phyloP scores from a whole-genome alignment of 2,888 invertebrate genomes.

The Eugnorisma glareosa region DNA sequence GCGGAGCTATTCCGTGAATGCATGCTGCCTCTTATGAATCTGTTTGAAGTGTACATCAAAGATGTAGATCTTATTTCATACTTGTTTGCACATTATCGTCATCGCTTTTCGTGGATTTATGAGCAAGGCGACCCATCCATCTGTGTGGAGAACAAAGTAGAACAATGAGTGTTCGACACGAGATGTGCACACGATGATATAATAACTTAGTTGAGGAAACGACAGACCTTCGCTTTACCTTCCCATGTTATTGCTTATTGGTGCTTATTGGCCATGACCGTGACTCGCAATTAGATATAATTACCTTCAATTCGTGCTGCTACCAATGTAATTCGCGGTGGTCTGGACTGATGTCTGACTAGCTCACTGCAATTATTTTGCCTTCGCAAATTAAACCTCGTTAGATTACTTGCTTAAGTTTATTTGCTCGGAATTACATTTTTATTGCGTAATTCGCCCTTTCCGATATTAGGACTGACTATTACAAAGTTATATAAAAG shows the following conservation, averaged over 20 bases:
- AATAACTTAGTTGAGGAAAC: slow-evolving; percentile 68
- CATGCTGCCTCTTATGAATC: slow-evolving; percentile 54
- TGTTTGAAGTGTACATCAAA: slow-evolving; percentile 63
- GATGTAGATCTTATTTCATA: slow-evolving; percentile 56
- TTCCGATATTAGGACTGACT: slow-evolving; percentile 22
- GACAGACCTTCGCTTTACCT: slow-evolving; percentile 81
- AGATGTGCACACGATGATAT: slow-evolving; percentile 53
- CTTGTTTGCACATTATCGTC: slow-evolving; percentile 61
- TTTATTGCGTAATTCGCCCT: slow-evolving; percentile 51
- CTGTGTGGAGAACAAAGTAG: slow-evolving; percentile 31
- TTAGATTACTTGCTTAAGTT: slow-evolving; percentile 77
- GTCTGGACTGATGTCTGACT: slow-evolving; percentile 81
- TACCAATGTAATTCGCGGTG: slow-evolving; percentile 85
- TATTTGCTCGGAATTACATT: slow-evolving; percentile 65
- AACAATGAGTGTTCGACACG: slow-evolving; percentile 29
- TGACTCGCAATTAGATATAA: slow-evolving; percentile 89
- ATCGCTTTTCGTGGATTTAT: slow-evolving; percentile 59
- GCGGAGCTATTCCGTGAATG: slow-evolving; percentile 55
- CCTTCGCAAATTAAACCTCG: slow-evolving; percentile 82
- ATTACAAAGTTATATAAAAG: slow-evolving; percentile 27
- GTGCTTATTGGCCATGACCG: slow-evolving; percentile 90
- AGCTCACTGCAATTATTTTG: slow-evolving; percentile 82
- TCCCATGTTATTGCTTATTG: slow-evolving; percentile 88
- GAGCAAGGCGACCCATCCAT: slow-evolving; percentile 45
- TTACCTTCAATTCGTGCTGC: slow-evolving; percentile 89